These are phyloP conservation scores for pig (Sus scrofa) DNA, from an alignment of 2,113 vertebrate species.

Conservation along the genomic window DNA sequence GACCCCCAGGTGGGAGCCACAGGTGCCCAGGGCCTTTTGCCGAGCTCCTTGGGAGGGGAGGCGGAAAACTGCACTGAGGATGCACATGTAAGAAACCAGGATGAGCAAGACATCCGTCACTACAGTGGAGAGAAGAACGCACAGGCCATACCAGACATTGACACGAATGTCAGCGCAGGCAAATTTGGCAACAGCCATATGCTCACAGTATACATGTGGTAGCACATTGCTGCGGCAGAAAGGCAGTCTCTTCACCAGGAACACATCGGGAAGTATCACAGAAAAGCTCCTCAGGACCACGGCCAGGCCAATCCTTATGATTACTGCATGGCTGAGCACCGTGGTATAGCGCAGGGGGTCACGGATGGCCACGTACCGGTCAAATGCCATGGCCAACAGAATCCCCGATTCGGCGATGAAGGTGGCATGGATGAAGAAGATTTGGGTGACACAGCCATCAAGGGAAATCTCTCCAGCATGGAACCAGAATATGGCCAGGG, in stretches of 20 bases:
- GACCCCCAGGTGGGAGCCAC: constrained; percentile 41
- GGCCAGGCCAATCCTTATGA: constrained; percentile 1
- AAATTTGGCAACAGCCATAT: constrained; percentile 65
- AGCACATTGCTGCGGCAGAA: constrained; percentile 55
- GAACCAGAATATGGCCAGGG: constrained; percentile 63
- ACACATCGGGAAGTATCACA: constrained; percentile 23
- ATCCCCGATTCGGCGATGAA: constrained; percentile 41
- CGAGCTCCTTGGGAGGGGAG: constrained; percentile 28
- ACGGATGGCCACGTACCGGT: constrained; percentile 45
- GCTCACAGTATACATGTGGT: constrained; percentile 72
- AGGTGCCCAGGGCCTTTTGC: constrained; percentile 55
- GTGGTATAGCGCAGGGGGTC: constrained; percentile 48
- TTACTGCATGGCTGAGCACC: background rate
- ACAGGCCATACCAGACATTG: constrained; percentile 47
- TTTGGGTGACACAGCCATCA: background rate
- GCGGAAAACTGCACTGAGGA: constrained; percentile 9
- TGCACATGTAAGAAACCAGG: constrained; percentile 41
- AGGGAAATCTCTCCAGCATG: background rate
- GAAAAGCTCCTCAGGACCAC: constrained; percentile 51
- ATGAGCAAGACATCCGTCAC: constrained; percentile 30
- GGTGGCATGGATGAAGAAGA: constrained; percentile 47
- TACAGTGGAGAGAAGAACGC: constrained; percentile 5
- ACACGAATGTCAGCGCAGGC: constrained; percentile 33
- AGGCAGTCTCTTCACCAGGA: constrained; percentile 49
- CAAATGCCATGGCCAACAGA: constrained; percentile 61